These are phyloP conservation scores for Solenopsis invicta DNA, from an alignment of 1,140 invertebrate genomes.

Conservation along the genomic window DNA sequence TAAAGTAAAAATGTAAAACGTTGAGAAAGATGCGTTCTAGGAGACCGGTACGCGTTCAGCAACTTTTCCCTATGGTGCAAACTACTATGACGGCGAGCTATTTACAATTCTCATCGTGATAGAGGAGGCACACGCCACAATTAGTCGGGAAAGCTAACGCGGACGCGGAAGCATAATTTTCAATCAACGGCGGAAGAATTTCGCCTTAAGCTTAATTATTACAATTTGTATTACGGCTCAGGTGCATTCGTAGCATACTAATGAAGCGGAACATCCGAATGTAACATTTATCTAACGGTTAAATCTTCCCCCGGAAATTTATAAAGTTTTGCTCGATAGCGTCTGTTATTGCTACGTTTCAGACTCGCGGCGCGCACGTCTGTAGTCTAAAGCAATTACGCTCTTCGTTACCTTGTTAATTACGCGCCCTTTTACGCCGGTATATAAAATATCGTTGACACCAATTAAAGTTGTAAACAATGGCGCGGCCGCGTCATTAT, in stretches of 20 bases:
- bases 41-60: too few species aligned
- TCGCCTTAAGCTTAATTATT: constrained; percentile 48
- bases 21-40: too few species aligned
- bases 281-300: constrained; percentile 43
- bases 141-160: background rate
- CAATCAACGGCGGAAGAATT: constrained; percentile 22
- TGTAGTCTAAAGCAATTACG: constrained; percentile 47
- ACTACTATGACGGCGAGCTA: background rate
- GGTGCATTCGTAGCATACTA: constrained; percentile 36
- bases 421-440: constrained; percentile 16
- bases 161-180: constrained; percentile 36
- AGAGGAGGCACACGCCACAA: background rate
- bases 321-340: constrained; percentile 14
- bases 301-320: constrained; percentile 37
- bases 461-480: constrained; percentile 33
- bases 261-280: constrained; percentile 43
- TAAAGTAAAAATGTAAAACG: too few species aligned
- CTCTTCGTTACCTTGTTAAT: constrained; percentile 24
- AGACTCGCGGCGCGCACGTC: background rate
- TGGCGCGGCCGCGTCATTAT: background rate
- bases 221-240: constrained; percentile 51
- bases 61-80: background rate
- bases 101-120: constrained; percentile 31
- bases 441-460: constrained; percentile 42
- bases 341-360: constrained; percentile 3